Evolutionary conservation across 2,888 invertebrate species (phyloP).

Genomic region (Trissolcus japonicus): DNA sequence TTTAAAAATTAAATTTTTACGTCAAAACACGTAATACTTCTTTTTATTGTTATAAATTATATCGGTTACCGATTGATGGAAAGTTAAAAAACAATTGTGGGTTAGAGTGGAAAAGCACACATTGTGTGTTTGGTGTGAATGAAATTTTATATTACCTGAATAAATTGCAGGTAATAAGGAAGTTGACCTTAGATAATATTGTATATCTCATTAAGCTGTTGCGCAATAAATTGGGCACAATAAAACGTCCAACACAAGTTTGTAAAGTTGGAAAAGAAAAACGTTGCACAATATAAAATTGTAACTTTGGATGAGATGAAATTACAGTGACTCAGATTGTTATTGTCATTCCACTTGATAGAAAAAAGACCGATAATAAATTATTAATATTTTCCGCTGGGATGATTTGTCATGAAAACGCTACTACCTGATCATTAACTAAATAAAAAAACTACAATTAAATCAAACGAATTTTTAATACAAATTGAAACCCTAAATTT

Average conservation of each 20-base stretch:
- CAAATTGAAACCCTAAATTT: too few species aligned
- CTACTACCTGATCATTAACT: too few species aligned
- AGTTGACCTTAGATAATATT: slow-evolving; percentile 14
- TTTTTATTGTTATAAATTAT: too few species aligned
- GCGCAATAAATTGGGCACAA: neutral
- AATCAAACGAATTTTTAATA: too few species aligned
- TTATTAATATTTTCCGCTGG: neutral
- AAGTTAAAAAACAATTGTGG: neutral
- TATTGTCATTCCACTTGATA: too few species aligned
- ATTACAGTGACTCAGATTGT: too few species aligned
- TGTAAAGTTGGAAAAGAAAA: too few species aligned
- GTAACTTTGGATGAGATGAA: neutral
- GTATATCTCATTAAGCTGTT: slow-evolving; percentile 2
- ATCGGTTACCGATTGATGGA: too few species aligned
- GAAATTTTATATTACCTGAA: slow-evolving; percentile 1
- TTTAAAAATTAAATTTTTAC: neutral
- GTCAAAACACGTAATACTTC: too few species aligned
- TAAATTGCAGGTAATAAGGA: slow-evolving; percentile 10
- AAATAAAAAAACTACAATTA: too few species aligned
- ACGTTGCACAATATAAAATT: slow-evolving; percentile 1
- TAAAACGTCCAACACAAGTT: neutral
- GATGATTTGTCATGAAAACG: too few species aligned
- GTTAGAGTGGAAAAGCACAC: neutral
- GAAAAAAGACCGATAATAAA: neutral
- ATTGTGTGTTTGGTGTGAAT: neutral